Evolutionary conservation across 2,888 invertebrate genomes (phyloP).

Genomic region (Amphipoea oculea): DNA sequence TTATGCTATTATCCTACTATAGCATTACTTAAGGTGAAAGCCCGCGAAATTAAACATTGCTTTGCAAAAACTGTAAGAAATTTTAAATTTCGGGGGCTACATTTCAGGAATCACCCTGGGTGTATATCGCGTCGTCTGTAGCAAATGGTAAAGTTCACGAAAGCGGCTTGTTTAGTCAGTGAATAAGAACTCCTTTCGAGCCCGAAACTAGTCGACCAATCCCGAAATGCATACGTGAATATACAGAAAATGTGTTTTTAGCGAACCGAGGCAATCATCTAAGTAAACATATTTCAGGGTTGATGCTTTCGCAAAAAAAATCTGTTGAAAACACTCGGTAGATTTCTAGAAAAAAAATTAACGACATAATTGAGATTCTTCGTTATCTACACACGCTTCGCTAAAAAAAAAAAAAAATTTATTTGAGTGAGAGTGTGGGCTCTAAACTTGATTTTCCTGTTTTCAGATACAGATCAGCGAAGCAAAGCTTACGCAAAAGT

Average conservation of each 20-base stretch:
- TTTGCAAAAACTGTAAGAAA: no score
- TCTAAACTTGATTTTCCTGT: conserved; percentile 1
- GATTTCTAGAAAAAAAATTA: no score
- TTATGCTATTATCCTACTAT: no score
- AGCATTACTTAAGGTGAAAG: no score
- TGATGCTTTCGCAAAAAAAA: no score
- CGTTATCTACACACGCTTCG: background rate
- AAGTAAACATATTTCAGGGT: no score
- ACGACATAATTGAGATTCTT: no score
- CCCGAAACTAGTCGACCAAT: background rate
- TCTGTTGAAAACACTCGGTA: no score
- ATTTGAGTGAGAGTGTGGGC: background rate
- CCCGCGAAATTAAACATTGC: no score
- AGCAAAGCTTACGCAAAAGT: conserved; percentile 9
- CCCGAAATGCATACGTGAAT: background rate
- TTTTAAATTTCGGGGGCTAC: background rate
- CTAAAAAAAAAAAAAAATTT: conserved; percentile 6
- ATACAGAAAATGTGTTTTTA: background rate
- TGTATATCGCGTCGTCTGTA: background rate
- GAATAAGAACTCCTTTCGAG: background rate
- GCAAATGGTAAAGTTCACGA: background rate
- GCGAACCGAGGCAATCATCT: background rate
- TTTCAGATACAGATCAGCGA: conserved; percentile 20
- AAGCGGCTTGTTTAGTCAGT: background rate
- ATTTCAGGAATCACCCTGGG: background rate